Percentiles rank a stretch among this genome's conserved stretches.
phyloP scores from a whole-genome alignment of 1,140 invertebrate genomes.

The Platorchestia sp. region DNA sequence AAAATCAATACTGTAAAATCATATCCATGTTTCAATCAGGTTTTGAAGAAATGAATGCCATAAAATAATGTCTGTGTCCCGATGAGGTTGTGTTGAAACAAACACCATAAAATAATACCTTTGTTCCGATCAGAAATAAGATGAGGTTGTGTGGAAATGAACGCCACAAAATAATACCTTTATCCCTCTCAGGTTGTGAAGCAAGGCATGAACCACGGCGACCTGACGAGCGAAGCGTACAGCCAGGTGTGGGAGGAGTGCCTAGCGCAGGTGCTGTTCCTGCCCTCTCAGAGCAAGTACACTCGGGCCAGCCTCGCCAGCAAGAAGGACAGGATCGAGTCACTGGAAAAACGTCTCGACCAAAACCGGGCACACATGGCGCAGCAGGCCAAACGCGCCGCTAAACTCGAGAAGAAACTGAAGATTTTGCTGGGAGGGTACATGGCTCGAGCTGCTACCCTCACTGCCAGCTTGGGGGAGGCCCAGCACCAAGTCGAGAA shows the following conservation, averaged over 20 bases:
- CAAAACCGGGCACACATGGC: slow-evolving; percentile 95
- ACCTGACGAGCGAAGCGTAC: slow-evolving; percentile 90
- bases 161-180: no score
- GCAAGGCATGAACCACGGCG: slow-evolving; percentile 94
- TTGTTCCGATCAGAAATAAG: no score
- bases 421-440: slow-evolving; percentile 94
- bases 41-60: no score
- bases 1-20: no score
- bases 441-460: slow-evolving; percentile 83
- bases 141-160: no score
- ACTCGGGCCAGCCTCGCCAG: slow-evolving; percentile 94
- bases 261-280: slow-evolving; percentile 86
- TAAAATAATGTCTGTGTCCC: no score
- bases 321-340: slow-evolving; percentile 96
- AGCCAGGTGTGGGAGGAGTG: slow-evolving; percentile 96
- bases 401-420: slow-evolving; percentile 98
- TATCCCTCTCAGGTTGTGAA: slow-evolving; percentile 77
- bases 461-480: slow-evolving; percentile 93
- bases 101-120: no score
- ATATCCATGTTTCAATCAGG: no score
- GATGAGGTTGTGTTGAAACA: no score
- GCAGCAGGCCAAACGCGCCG: slow-evolving; percentile 93
- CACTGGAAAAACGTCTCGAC: slow-evolving; percentile 91
- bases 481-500: slow-evolving; percentile 92
- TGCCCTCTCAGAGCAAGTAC: slow-evolving; percentile 90